These are phyloP conservation scores for Acanthis flammea DNA, from an alignment of 2,797 vertebrate species.

Conservation along the genomic window DNA sequence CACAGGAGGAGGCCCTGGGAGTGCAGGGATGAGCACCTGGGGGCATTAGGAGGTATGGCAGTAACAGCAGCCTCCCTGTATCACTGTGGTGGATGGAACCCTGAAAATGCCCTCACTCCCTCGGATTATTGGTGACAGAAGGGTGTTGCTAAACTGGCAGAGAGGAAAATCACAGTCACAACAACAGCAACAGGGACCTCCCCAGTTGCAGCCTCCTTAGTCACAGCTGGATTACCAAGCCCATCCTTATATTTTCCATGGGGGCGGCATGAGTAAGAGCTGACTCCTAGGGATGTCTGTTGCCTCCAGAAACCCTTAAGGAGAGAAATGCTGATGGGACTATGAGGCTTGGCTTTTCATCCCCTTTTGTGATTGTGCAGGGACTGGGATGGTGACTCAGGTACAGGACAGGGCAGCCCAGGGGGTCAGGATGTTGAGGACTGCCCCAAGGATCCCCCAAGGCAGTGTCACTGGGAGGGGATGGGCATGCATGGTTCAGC, in stretches of 20 bases:
- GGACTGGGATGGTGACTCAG: not conserved
- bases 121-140: not conserved
- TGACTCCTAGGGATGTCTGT: not conserved
- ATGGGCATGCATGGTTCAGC: not conserved
- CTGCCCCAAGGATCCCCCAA: not conserved
- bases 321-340: not conserved
- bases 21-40: not conserved
- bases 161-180: not conserved
- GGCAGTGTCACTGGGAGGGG: not conserved
- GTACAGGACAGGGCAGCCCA: not conserved
- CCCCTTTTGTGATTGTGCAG: not conserved
- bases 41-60: not conserved
- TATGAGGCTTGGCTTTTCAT: not conserved
- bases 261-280: constrained; percentile 39
- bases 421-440: not conserved
- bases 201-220: constrained; percentile 16
- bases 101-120: not conserved
- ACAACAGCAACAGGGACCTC: not conserved
- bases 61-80: not conserved
- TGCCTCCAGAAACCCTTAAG: constrained; percentile 3
- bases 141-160: not conserved
- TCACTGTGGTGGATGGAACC: not conserved
- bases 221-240: constrained; percentile 32
- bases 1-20: not conserved
- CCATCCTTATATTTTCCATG: constrained; percentile 11